These are phyloP conservation scores for Sinocyclocheilus anshuiensis DNA, from an alignment of 2,113 vertebrate species.

Conservation along the genomic window DNA sequence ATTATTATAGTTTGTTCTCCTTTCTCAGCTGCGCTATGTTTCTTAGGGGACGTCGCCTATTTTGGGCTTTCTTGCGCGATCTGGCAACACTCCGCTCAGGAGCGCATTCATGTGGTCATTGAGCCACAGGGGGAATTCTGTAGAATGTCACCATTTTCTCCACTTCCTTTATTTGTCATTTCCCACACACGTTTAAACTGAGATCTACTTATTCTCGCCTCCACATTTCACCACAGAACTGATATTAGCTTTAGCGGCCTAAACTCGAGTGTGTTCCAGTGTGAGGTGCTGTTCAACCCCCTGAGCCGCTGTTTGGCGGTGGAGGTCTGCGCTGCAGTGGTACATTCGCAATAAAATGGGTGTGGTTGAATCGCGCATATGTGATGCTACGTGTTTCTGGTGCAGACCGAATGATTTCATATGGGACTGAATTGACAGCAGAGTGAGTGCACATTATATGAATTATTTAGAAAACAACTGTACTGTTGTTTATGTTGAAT, in stretches of 20 bases:
- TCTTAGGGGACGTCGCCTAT: neutral
- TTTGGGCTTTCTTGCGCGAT: neutral
- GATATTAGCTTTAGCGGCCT: neutral
- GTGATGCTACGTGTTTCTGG: conserved; percentile 58
- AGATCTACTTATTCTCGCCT: neutral
- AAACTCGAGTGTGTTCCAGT: neutral
- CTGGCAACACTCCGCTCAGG: conserved; percentile 24
- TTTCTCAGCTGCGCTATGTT: neutral
- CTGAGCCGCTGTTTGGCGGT: conserved; percentile 5
- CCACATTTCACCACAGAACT: neutral
- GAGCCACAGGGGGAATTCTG: neutral
- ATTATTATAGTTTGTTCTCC: neutral
- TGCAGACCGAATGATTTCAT: conserved; percentile 61
- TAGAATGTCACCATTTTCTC: neutral
- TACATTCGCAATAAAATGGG: conserved; percentile 68
- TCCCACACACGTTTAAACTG: neutral
- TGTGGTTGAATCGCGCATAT: conserved; percentile 71
- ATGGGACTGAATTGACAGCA: conserved; percentile 50
- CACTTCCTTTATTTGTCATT: neutral
- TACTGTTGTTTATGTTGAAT: neutral
- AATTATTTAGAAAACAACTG: conserved; percentile 18
- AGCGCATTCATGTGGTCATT: conserved; percentile 7
- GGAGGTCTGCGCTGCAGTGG: conserved; percentile 51
- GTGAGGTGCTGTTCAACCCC: conserved; percentile 22
- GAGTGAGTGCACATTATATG: conserved; percentile 34